Evolutionary conservation across 2,888 invertebrate species (phyloP).

Genomic region (Scrobipalpa costella): DNA sequence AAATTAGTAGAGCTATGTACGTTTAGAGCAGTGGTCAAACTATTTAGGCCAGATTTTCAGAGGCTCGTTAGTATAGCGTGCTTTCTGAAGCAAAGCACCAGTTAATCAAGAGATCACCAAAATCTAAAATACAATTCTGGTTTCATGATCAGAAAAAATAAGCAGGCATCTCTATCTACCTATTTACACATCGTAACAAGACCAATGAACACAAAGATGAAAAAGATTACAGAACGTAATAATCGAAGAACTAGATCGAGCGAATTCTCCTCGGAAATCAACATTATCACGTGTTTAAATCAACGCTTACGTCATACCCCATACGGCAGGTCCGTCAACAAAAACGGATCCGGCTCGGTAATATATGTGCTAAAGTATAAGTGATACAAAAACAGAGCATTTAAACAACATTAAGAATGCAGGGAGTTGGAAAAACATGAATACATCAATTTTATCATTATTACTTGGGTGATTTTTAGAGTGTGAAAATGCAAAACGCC

Average conservation of each 20-base stretch:
- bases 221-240: background rate
- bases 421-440: too few relatives aligned
- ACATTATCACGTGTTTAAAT: constrained; percentile 57
- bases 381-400: constrained; percentile 47
- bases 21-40: background rate
- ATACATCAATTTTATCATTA: too few relatives aligned
- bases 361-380: constrained; percentile 51
- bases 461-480: too few relatives aligned
- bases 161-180: too few relatives aligned
- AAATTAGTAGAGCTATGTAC: background rate
- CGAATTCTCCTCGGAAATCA: constrained; percentile 41
- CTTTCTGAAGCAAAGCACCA: too few relatives aligned
- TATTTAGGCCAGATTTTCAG: background rate
- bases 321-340: constrained; percentile 53
- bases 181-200: too few relatives aligned
- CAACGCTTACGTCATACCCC: constrained; percentile 62
- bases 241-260: constrained; percentile 20
- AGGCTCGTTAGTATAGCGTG: too few relatives aligned
- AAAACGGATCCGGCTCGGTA: constrained; percentile 67
- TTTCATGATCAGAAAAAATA: too few relatives aligned
- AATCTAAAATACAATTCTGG: too few relatives aligned
- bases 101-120: too few relatives aligned
- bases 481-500: too few relatives aligned
- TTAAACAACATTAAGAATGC: background rate
- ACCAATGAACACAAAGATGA: background rate